These are phyloP conservation scores for Leptopilina boulardi DNA, from an alignment of 1,140 invertebrate genomes.

Conservation along the genomic window DNA sequence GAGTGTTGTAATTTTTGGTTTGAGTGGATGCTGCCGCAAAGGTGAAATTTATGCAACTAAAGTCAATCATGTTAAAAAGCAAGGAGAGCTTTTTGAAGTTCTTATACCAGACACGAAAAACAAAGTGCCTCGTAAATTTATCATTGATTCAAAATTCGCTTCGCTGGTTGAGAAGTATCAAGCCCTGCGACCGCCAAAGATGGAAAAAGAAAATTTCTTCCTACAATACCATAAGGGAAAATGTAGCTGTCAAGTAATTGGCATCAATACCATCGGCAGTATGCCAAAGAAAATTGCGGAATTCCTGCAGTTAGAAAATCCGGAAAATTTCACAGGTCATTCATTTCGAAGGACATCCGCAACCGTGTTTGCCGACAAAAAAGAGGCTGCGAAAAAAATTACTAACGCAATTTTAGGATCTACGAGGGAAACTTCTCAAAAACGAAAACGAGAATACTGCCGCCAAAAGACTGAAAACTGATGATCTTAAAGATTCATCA, in stretches of 20 bases:
- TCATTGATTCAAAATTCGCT: conserved; percentile 1
- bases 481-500: too few relatives aligned
- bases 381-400: background rate
- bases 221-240: background rate
- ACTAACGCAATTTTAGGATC: too few relatives aligned
- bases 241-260: background rate
- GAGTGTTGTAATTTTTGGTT: too few relatives aligned
- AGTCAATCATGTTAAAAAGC: background rate
- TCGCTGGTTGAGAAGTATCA: background rate
- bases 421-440: too few relatives aligned
- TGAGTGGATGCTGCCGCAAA: background rate
- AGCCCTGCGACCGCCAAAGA: background rate
- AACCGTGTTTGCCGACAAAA: background rate
- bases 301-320: background rate
- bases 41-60: background rate
- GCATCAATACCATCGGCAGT: background rate
- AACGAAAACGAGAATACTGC: conserved; percentile 3
- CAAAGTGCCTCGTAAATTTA: conserved; percentile 40
- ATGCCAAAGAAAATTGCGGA: background rate
- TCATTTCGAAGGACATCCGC: background rate
- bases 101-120: background rate
- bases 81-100: background rate
- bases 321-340: background rate
- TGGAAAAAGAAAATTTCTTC: background rate
- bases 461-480: too few relatives aligned